Conservation (phyloP, 2,113 vertebrate genomes). For the Saimiri boliviensis region DNA sequence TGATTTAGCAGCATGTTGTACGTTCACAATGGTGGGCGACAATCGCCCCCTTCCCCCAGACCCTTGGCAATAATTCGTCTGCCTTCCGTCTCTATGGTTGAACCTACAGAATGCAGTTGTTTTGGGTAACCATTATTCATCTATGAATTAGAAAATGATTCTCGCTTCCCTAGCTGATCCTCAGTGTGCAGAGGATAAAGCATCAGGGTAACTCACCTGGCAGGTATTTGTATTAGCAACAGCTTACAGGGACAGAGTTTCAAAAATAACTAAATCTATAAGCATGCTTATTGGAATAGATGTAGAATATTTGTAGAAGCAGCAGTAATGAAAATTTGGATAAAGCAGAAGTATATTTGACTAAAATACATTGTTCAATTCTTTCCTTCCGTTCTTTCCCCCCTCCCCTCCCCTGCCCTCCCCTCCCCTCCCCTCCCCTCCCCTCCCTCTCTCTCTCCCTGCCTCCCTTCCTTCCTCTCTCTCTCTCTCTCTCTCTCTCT, state of each 20-base stretch:
- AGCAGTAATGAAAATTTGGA: accelerated
- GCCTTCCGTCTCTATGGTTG: neutral
- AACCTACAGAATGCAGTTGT: neutral
- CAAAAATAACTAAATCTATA: neutral
- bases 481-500: too few relatives aligned
- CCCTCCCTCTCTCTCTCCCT: too few relatives aligned
- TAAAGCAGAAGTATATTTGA: neutral
- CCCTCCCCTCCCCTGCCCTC: accelerated
- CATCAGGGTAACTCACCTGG: neutral
- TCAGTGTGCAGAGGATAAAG: neutral
- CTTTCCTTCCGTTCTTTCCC: too few relatives aligned
- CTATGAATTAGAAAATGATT: accelerated
- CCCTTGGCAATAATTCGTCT: neutral
- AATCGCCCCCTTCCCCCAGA: neutral
- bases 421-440: too few relatives aligned
- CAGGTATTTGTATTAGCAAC: neutral
- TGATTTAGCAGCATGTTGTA: accelerated
- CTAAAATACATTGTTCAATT: too few relatives aligned
- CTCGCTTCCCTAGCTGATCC: neutral
- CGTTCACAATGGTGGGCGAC: accelerated
- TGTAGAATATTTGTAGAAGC: accelerated
- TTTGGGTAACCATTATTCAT: too few relatives aligned
- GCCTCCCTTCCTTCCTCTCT: too few relatives aligned
- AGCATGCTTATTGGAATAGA: accelerated
- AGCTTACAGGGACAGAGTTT: neutral